Percentiles rank a stretch among this genome's conserved stretches.
Conservation (phyloP, 2,113 vertebrate species). For the Sminthopsis crassicaudata region DNA sequence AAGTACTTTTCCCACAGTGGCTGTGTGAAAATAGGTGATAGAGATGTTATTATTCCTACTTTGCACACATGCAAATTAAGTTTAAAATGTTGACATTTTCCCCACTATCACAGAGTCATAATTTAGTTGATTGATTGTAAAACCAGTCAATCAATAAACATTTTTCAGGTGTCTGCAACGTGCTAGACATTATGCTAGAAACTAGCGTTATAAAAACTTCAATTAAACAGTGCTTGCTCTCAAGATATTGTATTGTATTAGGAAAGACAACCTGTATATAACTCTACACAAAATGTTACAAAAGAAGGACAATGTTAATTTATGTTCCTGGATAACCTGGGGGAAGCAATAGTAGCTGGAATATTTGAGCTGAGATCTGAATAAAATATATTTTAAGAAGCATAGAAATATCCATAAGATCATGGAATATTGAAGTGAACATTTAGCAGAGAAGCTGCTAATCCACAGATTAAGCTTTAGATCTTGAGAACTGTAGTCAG, state of each 20-base stretch:
- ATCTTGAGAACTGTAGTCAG: background rate
- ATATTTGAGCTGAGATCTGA: background rate
- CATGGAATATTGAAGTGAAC: background rate
- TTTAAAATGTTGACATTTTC: background rate
- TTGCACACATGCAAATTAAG: background rate
- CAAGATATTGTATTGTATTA: background rate
- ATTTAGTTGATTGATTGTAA: background rate
- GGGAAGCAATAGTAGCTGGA: background rate
- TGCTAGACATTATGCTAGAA: background rate
- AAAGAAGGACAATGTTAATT: background rate
- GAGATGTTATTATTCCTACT: background rate
- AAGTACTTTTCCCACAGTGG: background rate
- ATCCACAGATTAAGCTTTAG: background rate
- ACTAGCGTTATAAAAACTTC: background rate
- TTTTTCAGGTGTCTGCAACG: background rate
- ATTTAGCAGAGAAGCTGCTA: background rate
- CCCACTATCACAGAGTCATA: background rate
- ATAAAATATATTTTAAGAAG: background rate
- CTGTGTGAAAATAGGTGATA: background rate
- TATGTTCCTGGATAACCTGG: background rate
- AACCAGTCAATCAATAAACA: background rate
- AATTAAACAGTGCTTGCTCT: background rate
- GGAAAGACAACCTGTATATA: background rate
- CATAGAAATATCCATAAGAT: background rate
- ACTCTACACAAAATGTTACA: background rate